Conservation (phyloP, 2,888 invertebrate genomes). For the Allygus modestus region DNA sequence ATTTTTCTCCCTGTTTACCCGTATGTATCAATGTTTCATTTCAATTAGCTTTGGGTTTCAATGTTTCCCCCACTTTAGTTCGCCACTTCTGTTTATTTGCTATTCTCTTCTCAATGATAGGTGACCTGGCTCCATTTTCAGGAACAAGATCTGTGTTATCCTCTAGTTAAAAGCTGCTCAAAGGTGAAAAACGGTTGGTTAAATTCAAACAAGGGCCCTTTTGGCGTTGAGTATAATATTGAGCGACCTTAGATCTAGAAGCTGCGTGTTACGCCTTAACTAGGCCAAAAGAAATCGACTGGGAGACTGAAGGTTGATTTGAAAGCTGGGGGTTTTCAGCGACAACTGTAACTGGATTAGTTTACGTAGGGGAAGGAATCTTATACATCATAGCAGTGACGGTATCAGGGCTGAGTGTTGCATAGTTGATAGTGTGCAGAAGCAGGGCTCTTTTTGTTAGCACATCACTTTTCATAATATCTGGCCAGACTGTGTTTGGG, state of each 20-base stretch:
- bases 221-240: neutral
- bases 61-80: neutral
- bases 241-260: neutral
- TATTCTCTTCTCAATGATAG: neutral
- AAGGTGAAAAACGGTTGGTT: slow-evolving; percentile 1
- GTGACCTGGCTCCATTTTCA: neutral
- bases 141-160: neutral
- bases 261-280: neutral
- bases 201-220: neutral
- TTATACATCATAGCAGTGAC: slow-evolving; percentile 8
- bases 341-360: slow-evolving; percentile 3
- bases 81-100: neutral
- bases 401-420: slow-evolving; percentile 15
- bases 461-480: slow-evolving; percentile 11
- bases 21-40: neutral
- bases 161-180: neutral
- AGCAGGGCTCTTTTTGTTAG: slow-evolving; percentile 24
- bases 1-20: neutral
- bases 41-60: neutral
- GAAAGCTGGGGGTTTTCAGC: neutral
- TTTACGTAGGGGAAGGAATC: neutral
- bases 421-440: slow-evolving; percentile 14
- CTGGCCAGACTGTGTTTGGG: slow-evolving; percentile 21
- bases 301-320: neutral
- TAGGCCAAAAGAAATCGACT: neutral